Evolutionary conservation across 2,113 vertebrate species (phyloP).

Genomic region (Oenanthe melanoleuca): DNA sequence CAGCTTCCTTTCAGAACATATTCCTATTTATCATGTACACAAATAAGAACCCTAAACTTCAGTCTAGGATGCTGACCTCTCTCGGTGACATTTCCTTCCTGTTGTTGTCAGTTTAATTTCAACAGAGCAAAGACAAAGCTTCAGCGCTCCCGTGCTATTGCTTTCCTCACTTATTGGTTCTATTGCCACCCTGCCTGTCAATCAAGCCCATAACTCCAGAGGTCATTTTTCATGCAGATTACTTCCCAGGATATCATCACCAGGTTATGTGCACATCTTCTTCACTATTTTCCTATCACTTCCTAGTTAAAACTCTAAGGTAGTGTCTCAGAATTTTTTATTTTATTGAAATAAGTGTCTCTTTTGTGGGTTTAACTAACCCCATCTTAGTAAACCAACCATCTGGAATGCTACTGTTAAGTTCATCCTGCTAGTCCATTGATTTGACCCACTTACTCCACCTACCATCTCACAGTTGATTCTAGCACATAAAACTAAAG

Average conservation of each 20-base stretch:
- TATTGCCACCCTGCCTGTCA: neutral
- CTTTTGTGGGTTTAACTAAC: neutral
- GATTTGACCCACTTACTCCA: neutral
- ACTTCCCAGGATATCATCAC: neutral
- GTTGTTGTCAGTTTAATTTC: neutral
- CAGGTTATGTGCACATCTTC: neutral
- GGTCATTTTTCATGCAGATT: neutral
- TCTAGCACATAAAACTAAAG: neutral
- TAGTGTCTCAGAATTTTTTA: neutral
- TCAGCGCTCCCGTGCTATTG: neutral
- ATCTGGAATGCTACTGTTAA: neutral
- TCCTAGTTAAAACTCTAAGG: neutral
- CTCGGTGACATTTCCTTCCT: neutral
- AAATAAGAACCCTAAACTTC: neutral
- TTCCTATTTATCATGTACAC: neutral
- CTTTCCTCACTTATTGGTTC: neutral
- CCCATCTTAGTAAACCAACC: neutral
- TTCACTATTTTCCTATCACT: neutral
- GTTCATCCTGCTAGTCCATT: neutral
- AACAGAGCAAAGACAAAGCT: neutral
- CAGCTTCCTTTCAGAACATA: neutral
- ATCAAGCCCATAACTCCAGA: neutral
- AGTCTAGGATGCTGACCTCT: neutral
- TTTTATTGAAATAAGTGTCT: neutral
- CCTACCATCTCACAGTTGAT: constrained; percentile 1